Evolutionary conservation across 2,797 vertebrate genomes (phyloP).

Genomic region (Otus scops): DNA sequence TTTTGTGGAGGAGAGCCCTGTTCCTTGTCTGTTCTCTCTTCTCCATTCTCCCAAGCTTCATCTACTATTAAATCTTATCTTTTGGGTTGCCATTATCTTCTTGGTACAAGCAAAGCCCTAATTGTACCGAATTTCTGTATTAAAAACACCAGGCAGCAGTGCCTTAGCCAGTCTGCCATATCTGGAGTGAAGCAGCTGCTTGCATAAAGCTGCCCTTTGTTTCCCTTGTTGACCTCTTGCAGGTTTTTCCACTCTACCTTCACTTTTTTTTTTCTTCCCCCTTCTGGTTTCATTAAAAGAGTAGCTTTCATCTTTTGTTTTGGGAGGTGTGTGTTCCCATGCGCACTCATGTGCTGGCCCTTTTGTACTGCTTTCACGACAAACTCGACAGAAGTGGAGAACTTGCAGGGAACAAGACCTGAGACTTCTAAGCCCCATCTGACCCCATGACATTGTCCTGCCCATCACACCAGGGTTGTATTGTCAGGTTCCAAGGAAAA

Average conservation of each 20-base stretch:
- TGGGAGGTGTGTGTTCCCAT: background rate
- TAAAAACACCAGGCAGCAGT: background rate
- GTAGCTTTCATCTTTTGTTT: background rate
- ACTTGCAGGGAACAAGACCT: background rate
- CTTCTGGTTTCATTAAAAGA: slow-evolving; percentile 27
- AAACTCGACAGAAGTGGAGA: background rate
- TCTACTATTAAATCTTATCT: background rate
- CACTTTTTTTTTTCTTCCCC: background rate
- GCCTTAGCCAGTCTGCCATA: background rate
- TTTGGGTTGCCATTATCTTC: background rate
- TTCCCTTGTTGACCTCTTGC: slow-evolving; percentile 45
- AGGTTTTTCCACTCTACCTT: slow-evolving; percentile 29
- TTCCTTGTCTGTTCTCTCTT: background rate
- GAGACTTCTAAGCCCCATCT: background rate
- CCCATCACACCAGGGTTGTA: accelerated
- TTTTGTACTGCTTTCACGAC: background rate
- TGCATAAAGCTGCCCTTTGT: slow-evolving; percentile 66
- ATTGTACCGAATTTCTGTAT: slow-evolving; percentile 2
- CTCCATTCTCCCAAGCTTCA: background rate
- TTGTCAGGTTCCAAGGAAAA: background rate
- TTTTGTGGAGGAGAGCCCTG: background rate
- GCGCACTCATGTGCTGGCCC: accelerated
- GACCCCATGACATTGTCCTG: background rate
- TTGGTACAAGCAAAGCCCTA: background rate
- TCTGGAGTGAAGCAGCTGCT: background rate